phyloP scores from a whole-genome alignment of 2,888 invertebrate species.

The Chelonus formosanus region DNA sequence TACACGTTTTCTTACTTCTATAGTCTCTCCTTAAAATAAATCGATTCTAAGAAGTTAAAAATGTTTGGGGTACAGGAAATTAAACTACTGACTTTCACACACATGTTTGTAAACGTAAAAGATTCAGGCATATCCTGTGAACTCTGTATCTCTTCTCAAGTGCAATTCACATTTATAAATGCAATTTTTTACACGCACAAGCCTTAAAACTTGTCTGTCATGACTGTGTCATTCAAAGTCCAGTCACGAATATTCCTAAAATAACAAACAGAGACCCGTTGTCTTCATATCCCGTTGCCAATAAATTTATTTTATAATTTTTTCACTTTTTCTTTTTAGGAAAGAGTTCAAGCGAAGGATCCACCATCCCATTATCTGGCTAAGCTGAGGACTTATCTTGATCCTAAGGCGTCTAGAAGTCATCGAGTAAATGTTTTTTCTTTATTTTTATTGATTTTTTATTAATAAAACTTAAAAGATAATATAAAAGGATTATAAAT shows the following conservation, averaged over 20 bases:
- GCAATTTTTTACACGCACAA: constrained; percentile 20
- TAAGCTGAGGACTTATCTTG: constrained; percentile 93
- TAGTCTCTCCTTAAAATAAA: constrained; percentile 32
- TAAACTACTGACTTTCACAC: constrained; percentile 17
- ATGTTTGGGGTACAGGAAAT: constrained; percentile 13
- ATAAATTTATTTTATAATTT: constrained; percentile 16
- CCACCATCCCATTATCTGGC: constrained; percentile 96
- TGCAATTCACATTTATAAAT: constrained; percentile 21
- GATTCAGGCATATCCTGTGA: constrained; percentile 8
- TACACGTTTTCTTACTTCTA: too few species aligned
- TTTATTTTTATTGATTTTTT: constrained; percentile 8
- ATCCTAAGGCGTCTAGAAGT: constrained; percentile 95
- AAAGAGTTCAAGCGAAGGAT: constrained; percentile 98
- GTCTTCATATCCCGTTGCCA: constrained; percentile 14
- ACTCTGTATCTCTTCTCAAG: not conserved
- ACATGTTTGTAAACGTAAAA: not conserved
- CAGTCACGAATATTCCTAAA: constrained; percentile 7
- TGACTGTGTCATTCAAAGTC: constrained; percentile 5
- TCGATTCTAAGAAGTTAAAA: constrained; percentile 37
- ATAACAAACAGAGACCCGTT: constrained; percentile 20
- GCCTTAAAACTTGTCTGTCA: not conserved
- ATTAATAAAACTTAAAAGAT: not conserved
- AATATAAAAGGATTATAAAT: not conserved
- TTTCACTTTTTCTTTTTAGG: constrained; percentile 70
- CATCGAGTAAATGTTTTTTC: constrained; percentile 74